Base-by-base conservation (phyloP, 1,140 invertebrate genomes). In the Lasaia peninsularis region DNA sequence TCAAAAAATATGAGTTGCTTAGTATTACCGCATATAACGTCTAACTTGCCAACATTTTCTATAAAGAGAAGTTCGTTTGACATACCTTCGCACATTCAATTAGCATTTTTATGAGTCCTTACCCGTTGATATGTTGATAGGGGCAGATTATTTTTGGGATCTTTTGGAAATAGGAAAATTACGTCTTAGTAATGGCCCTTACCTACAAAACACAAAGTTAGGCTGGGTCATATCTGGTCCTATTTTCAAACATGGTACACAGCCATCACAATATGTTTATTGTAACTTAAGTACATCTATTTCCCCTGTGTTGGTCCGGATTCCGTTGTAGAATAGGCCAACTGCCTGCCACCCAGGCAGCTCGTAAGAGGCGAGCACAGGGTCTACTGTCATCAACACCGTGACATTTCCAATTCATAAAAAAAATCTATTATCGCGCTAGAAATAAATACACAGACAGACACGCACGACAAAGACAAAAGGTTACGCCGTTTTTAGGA, bases 401-500 rank as follows among this genome's bases (percentile, higher is more conserved):
- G n/a, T n/a, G n/a, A n/a, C n/a, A n/a, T n/a, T n/a, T n/a, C n/a
- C n/a, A n/a, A n/a, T n/a, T n/a, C n/a, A n/a, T n/a, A n/a, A n/a
- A n/a, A n/a, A n/a, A n/a, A n/a, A n/a, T n/a, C n/a, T n/a, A n/a
- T n/a, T n/a, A n/a, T n/a, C n/a, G n/a, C n/a, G n/a, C n/a, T n/a
- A n/a, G n/a, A n/a, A n/a, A n/a, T n/a, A n/a, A n/a, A n/a, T n/a
- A n/a, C n/a, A n/a, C n/a, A n/a, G 28, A 12, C 12, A 8, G 33
- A 58, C 12, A 50, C 32, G 48, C 44, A 58, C 21, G 32, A 18
- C 24, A 32, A 57, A 48, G 54, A 56, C 52, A 18, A 57, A 44
- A 44, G 52, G 28, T 14, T 63, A 52, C 62, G 62, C 12, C 37
- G 31, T n/a, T 63, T 63, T 35, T 63, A 57, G 55, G 55, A 56